Conservation (phyloP, 2,113 vertebrate genomes). For the Micronycteris hirsuta region DNA sequence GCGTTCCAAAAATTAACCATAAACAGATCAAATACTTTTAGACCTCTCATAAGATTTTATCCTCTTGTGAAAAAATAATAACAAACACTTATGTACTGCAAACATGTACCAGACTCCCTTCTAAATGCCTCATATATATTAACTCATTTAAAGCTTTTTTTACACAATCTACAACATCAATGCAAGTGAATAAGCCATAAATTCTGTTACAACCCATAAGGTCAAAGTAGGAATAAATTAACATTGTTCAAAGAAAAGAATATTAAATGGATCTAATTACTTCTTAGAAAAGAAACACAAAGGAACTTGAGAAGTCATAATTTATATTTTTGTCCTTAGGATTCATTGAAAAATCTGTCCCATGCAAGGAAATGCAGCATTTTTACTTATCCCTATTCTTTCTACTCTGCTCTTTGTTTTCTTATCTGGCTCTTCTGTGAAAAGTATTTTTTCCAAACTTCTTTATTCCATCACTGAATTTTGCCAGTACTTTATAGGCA, state of each 20-base stretch:
- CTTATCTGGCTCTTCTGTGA: background rate
- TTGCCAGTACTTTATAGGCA: background rate
- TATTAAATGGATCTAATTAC: background rate
- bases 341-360: background rate
- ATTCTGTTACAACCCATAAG: constrained; percentile 1
- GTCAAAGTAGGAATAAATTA: constrained; percentile 26
- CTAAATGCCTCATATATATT: background rate
- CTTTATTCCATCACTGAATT: background rate
- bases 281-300: background rate
- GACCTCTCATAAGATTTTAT: background rate
- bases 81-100: background rate
- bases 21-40: background rate
- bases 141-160: constrained; percentile 14
- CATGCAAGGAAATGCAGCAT: background rate
- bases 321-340: background rate
- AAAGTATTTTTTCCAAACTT: background rate
- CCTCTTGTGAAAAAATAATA: background rate
- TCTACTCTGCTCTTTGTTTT: background rate
- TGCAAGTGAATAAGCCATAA: background rate
- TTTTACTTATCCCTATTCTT: background rate
- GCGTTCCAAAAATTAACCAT: background rate
- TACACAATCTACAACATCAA: background rate
- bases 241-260: constrained; percentile 4
- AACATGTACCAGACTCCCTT: background rate
- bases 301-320: background rate